Evolutionary conservation across 2,113 vertebrate genomes (phyloP), one percentile per base, ranked within the genome.

Genomic region (Crocuta crocuta): DNA sequence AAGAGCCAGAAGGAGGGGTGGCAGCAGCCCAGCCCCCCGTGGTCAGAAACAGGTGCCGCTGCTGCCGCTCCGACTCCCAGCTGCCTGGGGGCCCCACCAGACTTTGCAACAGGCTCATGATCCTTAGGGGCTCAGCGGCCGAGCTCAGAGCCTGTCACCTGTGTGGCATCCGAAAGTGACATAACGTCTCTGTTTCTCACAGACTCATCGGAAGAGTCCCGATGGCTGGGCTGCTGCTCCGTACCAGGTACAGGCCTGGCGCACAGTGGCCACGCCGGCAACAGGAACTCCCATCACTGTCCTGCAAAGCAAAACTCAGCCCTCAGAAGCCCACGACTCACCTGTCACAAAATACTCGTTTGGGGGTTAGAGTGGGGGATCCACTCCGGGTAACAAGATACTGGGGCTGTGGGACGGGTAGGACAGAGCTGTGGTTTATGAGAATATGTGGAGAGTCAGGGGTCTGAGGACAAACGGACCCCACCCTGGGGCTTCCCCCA

Each of bases 341-440:
- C 7, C 0, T 26, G 26, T 70, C 65, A 83, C 63, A 9, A 76
- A 48, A 76, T 45, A 48, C 26, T 48, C 28, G 0, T 53, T 3
- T 11, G 21, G 45, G 61, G n/a, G 31, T 2, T 28, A 11, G 21
- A 65, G 21, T 8, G 23, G n/a, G n/a, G 43, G 31, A n/a, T 12
- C 76, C 31, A 11, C 26, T 35, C 11, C 15, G n/a, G 26, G 50
- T 31, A 55, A 53, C 1, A 21, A 73, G 84, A 48, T 15, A 11
- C 0, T 24, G 13, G 80, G 63, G 43, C 13, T 9, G 31, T 19
- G 89, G 24, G 28, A 50, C 28, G 0, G 8, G 33, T 1, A 21
- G 55, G 65, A 17, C 0, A 15, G 68, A 0, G 1, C 45, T 3
- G 1, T 3, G 12, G 79, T 10, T 10, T 31, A 7, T 24, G 50